Percentiles rank a stretch among this genome's conserved stretches.
Conservation (phyloP, 2,888 invertebrate genomes). For the Trissoscelio sp. region DNA sequence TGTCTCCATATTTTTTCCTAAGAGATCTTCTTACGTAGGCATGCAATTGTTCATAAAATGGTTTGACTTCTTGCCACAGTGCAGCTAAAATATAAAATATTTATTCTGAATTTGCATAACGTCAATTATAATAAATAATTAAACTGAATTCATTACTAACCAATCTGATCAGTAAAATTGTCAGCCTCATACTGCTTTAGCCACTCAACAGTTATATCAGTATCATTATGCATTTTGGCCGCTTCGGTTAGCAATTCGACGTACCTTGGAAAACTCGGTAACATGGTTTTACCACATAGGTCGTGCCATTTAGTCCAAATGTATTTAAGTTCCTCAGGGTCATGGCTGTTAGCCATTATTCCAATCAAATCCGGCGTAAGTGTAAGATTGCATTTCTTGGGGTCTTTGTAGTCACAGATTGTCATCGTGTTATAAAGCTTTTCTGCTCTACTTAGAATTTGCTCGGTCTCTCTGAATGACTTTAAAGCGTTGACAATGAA, state of each 20-base stretch:
- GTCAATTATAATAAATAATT: background rate
- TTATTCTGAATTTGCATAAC: background rate
- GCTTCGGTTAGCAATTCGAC: conserved; percentile 81
- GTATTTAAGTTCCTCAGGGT: conserved; percentile 91
- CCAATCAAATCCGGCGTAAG: conserved; percentile 91
- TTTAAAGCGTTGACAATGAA: conserved; percentile 15
- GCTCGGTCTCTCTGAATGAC: conserved; percentile 86
- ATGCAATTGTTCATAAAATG: conserved; percentile 88
- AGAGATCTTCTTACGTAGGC: conserved; percentile 84
- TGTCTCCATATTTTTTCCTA: conserved; percentile 82
- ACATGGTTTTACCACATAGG: conserved; percentile 87
- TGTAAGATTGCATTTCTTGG: conserved; percentile 87
- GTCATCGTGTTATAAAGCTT: conserved; percentile 91
- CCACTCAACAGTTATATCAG: conserved; percentile 82
- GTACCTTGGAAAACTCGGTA: conserved; percentile 78
- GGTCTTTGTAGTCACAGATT: conserved; percentile 88
- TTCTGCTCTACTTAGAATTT: conserved; percentile 89
- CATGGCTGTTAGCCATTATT: conserved; percentile 78
- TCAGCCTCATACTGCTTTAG: conserved; percentile 82
- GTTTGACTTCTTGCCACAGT: conserved; percentile 90
- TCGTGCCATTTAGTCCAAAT: conserved; percentile 93
- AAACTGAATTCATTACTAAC: conserved; percentile 47
- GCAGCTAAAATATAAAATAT: conserved; percentile 67
- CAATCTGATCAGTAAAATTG: conserved; percentile 83
- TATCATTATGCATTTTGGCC: conserved; percentile 80